phyloP scores from a whole-genome alignment of 2,888 invertebrate species.

The Temnothorax rugatulus region DNA sequence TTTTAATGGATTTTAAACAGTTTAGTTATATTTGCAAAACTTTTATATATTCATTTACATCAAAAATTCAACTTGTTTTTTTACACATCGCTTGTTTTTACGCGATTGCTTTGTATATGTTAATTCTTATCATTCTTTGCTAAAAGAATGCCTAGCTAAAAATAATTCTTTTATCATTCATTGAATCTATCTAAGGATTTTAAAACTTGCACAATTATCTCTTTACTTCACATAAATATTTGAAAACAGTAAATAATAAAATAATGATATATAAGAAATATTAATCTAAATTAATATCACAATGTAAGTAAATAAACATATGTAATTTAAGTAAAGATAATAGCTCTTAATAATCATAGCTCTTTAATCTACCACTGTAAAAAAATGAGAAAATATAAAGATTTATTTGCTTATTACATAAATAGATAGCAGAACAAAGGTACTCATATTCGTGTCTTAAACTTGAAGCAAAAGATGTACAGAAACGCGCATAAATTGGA shows the following conservation, averaged over 20 bases:
- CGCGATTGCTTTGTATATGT: not conserved
- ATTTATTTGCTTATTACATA: not conserved
- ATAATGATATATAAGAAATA: not conserved
- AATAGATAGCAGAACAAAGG: not conserved
- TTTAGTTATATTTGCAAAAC: not conserved
- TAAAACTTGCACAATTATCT: not conserved
- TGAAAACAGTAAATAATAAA: not conserved
- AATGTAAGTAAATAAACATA: not conserved
- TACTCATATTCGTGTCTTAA: not conserved
- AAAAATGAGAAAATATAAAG: not conserved
- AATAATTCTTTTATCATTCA: not conserved
- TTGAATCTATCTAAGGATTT: not conserved
- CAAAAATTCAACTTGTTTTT: not conserved
- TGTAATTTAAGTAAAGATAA: not conserved
- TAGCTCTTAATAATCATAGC: not conserved
- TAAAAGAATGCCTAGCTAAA: too few species aligned
- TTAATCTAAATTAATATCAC: not conserved
- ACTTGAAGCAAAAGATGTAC: not conserved
- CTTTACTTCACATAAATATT: not conserved
- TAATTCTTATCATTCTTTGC: not conserved
- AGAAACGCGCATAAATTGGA: conserved; percentile 1
- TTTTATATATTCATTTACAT: not conserved
- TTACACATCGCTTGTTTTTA: not conserved
- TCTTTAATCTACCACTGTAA: not conserved
- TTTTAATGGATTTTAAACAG: not conserved